These are phyloP conservation scores for Cardiocondyla obscurior DNA, from an alignment of 1,140 invertebrate species.

Conservation along the genomic window DNA sequence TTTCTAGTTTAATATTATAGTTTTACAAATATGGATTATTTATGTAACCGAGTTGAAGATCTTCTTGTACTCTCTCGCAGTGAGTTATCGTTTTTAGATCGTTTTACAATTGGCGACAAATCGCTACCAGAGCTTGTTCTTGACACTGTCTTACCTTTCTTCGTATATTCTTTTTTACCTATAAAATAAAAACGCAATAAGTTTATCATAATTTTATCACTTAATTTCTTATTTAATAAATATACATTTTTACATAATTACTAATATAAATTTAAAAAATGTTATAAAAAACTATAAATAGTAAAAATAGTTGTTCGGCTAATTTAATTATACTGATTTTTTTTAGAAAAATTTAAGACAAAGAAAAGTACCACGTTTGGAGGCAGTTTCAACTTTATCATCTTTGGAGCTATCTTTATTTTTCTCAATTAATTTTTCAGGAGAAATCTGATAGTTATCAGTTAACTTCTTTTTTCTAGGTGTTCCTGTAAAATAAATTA, in stretches of 20 bases:
- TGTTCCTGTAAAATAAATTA: conserved; percentile 1
- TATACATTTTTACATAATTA: background rate
- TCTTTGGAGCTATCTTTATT: too few relatives aligned
- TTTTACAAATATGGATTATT: background rate
- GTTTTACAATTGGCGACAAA: conserved; percentile 3
- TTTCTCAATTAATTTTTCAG: background rate
- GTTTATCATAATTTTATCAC: background rate
- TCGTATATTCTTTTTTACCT: background rate
- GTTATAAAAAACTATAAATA: too few relatives aligned
- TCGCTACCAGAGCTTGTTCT: too few relatives aligned
- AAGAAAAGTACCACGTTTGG: too few relatives aligned
- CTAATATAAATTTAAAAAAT: too few relatives aligned
- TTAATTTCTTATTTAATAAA: background rate
- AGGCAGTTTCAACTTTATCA: too few relatives aligned
- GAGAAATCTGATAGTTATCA: background rate
- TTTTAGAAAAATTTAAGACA: too few relatives aligned
- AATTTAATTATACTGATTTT: too few relatives aligned
- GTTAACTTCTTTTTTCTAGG: background rate
- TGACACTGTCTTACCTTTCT: background rate
- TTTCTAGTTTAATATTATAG: background rate
- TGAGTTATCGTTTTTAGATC: background rate
- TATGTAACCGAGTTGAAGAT: conserved; percentile 34
- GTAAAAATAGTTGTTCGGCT: too few relatives aligned
- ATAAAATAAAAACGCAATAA: background rate
- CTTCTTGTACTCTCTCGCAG: background rate